Evolutionary conservation across 2,113 vertebrate genomes (phyloP).

Genomic region (Tychaedon coryphoeus): DNA sequence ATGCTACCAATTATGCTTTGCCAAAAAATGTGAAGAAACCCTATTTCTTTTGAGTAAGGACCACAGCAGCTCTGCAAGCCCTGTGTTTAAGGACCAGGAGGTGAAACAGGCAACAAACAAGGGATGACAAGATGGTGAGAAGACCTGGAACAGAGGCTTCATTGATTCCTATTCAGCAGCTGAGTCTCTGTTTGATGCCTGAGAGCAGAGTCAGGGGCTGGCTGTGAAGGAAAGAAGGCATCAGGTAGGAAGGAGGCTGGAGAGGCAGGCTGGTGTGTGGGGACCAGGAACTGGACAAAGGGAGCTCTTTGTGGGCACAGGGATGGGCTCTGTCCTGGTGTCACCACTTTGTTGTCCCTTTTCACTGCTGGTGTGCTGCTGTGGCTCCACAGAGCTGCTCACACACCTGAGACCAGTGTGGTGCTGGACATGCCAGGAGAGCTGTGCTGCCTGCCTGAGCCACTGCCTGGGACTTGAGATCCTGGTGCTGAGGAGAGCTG

Average conservation of each 20-base stretch:
- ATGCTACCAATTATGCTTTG: neutral
- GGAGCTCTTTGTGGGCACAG: neutral
- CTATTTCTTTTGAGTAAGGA: neutral
- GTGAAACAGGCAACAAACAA: neutral
- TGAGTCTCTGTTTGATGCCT: neutral
- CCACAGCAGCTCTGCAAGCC: neutral
- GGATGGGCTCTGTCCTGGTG: neutral
- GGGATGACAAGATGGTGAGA: neutral
- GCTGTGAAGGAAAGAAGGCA: neutral
- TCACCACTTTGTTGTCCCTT: neutral
- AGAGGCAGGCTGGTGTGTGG: neutral
- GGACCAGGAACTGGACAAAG: neutral
- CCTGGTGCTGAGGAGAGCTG: neutral
- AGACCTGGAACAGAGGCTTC: neutral
- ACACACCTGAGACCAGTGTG: neutral
- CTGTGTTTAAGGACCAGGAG: neutral
- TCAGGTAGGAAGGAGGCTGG: neutral
- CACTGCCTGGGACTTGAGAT: neutral
- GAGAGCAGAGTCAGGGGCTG: neutral
- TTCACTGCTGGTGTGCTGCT: neutral
- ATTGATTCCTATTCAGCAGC: neutral
- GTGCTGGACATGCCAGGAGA: neutral
- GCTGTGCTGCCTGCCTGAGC: accelerated
- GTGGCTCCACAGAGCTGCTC: neutral
- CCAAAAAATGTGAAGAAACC: neutral